Base-by-base conservation (phyloP, 2,797 vertebrate genomes). In the Rachycentron canadum region DNA sequence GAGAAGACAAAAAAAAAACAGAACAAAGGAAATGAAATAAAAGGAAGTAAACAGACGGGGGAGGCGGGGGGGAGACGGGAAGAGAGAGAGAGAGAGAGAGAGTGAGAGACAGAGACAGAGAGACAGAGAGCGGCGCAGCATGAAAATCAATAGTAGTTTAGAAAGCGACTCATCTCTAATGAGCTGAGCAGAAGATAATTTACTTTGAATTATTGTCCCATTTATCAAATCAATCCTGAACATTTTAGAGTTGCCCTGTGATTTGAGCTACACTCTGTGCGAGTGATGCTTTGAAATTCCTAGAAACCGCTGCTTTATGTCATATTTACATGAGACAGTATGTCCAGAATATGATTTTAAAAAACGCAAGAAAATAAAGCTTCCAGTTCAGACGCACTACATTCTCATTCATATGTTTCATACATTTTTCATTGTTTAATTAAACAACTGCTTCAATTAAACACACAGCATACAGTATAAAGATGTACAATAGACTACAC, bases 61-160 rank as follows among this genome's bases (percentile, higher is more conserved):
- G 32, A 32, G 32, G 32, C 7, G 32, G 32, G 32, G n/a, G 32
- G 32, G 32, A 32, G 32, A 32, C 32, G 7, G 32, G 32, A 32
- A 32, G 32, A 56, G 6, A 56, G 10, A 61, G 21, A 52, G n/a
- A 72, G 38, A 73, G 61, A 47, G 56, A 64, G 28, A 28, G 4
- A 49, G 41, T 36, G 34, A 25, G 62, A 50, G 45, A 34, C 58
- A 36, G 28, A 3, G 9, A 23, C 21, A 12, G 70, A 62, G 58
- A 72, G 49, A 65, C 40, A 57, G 26, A 71, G 47, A 76, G 3
- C 49, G 68, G 69, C 7, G 38, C 68, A 19, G 79, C 77, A 82
- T 73, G 66, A 71, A 93, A 96, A 97, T 98, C 97, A 95, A 98
- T 97, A 97, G 82, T 89, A 95, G 94, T 95, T 96, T 95, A 94